Percentiles rank a stretch among this genome's conserved stretches.
Conservation (phyloP, 2,797 vertebrate species). For the Bradypodion pumilum region DNA sequence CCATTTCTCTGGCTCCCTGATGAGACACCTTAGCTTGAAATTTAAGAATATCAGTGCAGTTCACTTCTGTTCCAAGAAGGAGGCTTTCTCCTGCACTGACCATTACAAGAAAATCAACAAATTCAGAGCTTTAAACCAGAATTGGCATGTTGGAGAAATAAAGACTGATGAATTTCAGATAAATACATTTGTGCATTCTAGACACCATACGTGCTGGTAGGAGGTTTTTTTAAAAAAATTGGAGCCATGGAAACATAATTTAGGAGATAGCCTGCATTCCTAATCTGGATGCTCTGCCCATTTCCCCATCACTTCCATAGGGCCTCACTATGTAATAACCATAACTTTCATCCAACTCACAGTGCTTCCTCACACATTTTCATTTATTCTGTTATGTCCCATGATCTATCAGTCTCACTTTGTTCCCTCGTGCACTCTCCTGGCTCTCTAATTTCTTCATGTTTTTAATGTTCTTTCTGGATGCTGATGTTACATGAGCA, state of each 20-base stretch:
- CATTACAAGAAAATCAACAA: neutral
- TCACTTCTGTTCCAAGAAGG: neutral
- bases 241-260: neutral
- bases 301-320: neutral
- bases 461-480: neutral
- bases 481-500: neutral
- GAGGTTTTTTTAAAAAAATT: neutral
- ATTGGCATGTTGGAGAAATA: neutral
- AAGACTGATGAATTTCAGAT: neutral
- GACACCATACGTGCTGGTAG: neutral
- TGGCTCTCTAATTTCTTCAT: neutral
- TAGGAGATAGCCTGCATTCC: neutral
- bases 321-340: neutral
- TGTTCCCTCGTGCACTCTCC: neutral
- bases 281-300: too few relatives aligned
- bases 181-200: neutral
- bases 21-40: too few relatives aligned
- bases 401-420: neutral
- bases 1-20: too few relatives aligned
- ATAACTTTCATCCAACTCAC: neutral
- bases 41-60: too few relatives aligned
- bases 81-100: neutral
- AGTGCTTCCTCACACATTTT: too few relatives aligned
- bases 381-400: neutral
- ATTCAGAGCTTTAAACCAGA: neutral